Percentiles rank a stretch among this genome's conserved stretches.
Conservation (phyloP, 2,888 invertebrate species). For the Torymus auratus region DNA sequence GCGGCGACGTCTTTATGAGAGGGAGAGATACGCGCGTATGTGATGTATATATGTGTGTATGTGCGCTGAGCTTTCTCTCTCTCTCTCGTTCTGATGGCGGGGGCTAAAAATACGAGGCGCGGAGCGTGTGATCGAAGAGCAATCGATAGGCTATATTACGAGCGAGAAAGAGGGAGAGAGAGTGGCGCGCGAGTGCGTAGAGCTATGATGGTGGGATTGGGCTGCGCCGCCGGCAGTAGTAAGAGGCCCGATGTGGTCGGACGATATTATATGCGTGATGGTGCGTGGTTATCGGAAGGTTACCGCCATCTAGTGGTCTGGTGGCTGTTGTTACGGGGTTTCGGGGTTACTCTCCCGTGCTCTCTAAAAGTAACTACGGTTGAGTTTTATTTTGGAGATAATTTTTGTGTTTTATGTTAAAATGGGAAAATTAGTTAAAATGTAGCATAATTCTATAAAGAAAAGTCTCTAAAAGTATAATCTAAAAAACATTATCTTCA, state of each 20-base stretch:
- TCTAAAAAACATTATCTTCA: no score
- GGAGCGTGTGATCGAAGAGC: conserved; percentile 69
- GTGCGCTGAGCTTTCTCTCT: no score
- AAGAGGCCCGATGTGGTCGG: conserved; percentile 54
- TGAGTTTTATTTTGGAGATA: no score
- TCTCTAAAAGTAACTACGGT: no score
- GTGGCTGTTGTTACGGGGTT: no score
- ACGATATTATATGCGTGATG: conserved; percentile 17
- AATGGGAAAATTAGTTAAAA: no score
- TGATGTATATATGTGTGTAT: background rate
- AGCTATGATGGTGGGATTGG: background rate
- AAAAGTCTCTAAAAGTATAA: no score
- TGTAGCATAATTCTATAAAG: no score
- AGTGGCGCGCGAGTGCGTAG: no score
- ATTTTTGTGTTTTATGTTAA: no score
- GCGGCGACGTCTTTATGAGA: conserved; percentile 3
- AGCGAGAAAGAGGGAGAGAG: background rate
- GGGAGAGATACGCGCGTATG: background rate
- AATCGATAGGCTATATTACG: conserved; percentile 67
- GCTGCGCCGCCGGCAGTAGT: conserved; percentile 54
- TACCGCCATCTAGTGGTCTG: conserved; percentile 60
- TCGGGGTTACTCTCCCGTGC: no score
- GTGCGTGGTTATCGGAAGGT: background rate
- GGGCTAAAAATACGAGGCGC: conserved; percentile 69
- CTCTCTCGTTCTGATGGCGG: no score